phyloP scores from a whole-genome alignment of 1,140 invertebrate species.

The Aradophagus sp. region DNA sequence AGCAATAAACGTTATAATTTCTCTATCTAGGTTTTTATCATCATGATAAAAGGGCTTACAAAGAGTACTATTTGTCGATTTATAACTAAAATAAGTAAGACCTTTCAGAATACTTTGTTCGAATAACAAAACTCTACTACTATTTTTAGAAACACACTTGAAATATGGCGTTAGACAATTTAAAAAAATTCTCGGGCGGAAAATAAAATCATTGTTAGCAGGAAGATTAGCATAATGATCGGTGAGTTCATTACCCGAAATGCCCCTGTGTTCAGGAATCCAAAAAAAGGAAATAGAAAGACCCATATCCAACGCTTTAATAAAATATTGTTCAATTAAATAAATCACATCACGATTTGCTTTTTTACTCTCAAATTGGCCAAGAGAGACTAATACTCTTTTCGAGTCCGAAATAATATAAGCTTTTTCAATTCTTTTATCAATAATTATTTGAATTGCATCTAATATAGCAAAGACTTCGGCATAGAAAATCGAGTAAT shows the following conservation, averaged over 20 bases:
- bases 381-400: background rate
- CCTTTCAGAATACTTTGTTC: too few relatives aligned
- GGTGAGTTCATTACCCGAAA: background rate
- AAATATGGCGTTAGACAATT: too few relatives aligned
- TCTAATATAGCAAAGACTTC: slow-evolving; percentile 2
- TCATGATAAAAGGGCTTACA: too few relatives aligned
- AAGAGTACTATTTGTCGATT: too few relatives aligned
- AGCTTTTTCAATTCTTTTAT: background rate
- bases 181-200: too few relatives aligned
- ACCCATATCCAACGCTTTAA: background rate
- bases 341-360: background rate
- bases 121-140: too few relatives aligned
- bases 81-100: too few relatives aligned
- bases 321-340: background rate
- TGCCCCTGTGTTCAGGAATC: slow-evolving; percentile 3
- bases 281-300: background rate
- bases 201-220: too few relatives aligned
- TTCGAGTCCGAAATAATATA: background rate
- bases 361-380: background rate
- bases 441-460: background rate
- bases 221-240: slow-evolving; percentile 1
- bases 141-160: too few relatives aligned
- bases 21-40: too few relatives aligned
- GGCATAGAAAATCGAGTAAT: slow-evolving; percentile 3
- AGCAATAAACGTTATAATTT: too few relatives aligned